These are phyloP conservation scores for Drosophila arizonae DNA, from an alignment of 1,140 invertebrate species.

Conservation along the genomic window DNA sequence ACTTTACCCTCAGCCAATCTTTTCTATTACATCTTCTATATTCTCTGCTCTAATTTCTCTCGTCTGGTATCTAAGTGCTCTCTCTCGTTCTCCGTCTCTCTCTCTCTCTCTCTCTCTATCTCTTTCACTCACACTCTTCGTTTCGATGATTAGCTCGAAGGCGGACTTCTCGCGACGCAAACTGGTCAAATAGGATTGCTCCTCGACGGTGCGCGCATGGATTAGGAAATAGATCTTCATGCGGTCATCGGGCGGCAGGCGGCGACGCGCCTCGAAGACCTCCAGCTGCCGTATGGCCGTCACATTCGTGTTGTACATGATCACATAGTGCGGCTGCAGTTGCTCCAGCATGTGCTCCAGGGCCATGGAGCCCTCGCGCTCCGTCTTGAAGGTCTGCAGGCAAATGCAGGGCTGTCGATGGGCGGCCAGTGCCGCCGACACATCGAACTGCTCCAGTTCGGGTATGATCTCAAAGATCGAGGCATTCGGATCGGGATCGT, in stretches of 20 bases:
- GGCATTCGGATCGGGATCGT: constrained; percentile 71
- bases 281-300: constrained; percentile 94
- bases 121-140: constrained; percentile 90
- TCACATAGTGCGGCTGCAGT: constrained; percentile 91
- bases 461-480: constrained; percentile 87
- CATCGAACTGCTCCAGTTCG: constrained; percentile 87
- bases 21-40: background rate
- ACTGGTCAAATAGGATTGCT: constrained; percentile 96
- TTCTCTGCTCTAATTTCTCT: background rate
- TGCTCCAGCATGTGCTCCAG: constrained; percentile 87
- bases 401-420: constrained; percentile 86
- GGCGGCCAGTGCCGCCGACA: constrained; percentile 84
- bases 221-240: constrained; percentile 94
- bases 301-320: constrained; percentile 96
- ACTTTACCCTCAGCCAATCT: no score
- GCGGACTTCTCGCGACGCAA: constrained; percentile 96
- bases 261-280: constrained; percentile 90
- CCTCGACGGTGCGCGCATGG: constrained; percentile 95
- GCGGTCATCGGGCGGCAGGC: constrained; percentile 84
- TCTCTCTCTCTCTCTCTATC: background rate
- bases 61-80: no score
- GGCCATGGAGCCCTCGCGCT: constrained; percentile 87
- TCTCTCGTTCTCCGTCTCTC: background rate
- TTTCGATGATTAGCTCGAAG: constrained; percentile 95
- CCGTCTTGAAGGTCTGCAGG: constrained; percentile 89